Conservation (phyloP, 2,113 vertebrate species). For the Hippocampus comes region DNA sequence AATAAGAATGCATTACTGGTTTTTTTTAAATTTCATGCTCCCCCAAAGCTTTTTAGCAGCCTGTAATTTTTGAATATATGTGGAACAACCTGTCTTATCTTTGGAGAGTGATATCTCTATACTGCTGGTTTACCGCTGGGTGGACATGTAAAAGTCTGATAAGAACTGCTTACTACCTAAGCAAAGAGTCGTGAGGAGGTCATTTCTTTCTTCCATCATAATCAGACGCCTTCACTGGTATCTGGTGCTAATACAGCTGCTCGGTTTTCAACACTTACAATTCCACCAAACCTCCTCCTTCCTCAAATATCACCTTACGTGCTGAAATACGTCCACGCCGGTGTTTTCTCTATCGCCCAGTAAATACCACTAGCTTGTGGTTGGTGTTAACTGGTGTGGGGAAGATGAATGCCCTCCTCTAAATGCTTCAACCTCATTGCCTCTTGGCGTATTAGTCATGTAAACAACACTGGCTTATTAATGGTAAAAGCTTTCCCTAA, state of each 20-base stretch:
- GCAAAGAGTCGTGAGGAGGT: slow-evolving; percentile 44
- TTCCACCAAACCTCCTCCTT: not conserved
- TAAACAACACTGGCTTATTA: slow-evolving; percentile 70
- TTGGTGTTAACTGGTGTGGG: slow-evolving; percentile 65
- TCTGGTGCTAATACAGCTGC: slow-evolving; percentile 2
- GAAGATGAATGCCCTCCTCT: slow-evolving; percentile 64
- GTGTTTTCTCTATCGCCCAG: slow-evolving; percentile 29
- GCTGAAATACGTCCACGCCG: slow-evolving; percentile 29
- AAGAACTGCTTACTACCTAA: slow-evolving; percentile 40
- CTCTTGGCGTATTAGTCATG: slow-evolving; percentile 65
- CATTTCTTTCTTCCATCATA: slow-evolving; percentile 25
- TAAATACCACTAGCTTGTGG: slow-evolving; percentile 59
- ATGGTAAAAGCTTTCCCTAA: slow-evolving; percentile 73
- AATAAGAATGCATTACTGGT: too few relatives aligned
- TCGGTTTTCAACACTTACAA: slow-evolving; percentile 12
- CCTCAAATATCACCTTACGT: slow-evolving; percentile 10
- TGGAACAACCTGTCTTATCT: slow-evolving; percentile 28
- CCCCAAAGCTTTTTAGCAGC: too few relatives aligned
- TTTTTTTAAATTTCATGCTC: too few relatives aligned
- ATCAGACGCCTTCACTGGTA: not conserved
- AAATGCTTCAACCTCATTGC: slow-evolving; percentile 68
- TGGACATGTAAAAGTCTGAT: slow-evolving; percentile 55
- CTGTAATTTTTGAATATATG: not conserved
- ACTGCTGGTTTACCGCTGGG: slow-evolving; percentile 39
- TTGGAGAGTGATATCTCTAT: slow-evolving; percentile 20